phyloP scores from a whole-genome alignment of 2,888 invertebrate genomes.

The Kryphioiulus occultus region DNA sequence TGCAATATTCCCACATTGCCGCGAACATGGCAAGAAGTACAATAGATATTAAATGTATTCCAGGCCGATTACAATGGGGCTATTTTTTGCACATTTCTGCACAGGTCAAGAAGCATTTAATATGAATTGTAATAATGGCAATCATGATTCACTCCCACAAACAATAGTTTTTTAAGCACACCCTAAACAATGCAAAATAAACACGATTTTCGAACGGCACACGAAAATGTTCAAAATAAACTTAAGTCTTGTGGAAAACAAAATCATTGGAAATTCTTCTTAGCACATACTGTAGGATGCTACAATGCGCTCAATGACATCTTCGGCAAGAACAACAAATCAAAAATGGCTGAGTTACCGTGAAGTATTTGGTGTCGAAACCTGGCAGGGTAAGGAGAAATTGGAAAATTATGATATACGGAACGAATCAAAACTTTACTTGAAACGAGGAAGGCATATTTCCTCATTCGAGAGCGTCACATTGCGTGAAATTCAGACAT shows the following conservation, averaged over 20 bases:
- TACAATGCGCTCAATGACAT: background rate
- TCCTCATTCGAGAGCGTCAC: no score
- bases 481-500: no score
- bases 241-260: background rate
- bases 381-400: no score
- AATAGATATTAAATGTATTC: conserved; percentile 18
- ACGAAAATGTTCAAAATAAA: background rate
- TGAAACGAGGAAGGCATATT: no score
- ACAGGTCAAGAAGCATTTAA: conserved; percentile 26
- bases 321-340: background rate
- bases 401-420: no score
- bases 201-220: background rate
- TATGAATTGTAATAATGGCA: conserved; percentile 22
- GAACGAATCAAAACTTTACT: no score
- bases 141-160: conserved; percentile 20
- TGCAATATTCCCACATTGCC: background rate
- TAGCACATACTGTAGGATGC: no score
- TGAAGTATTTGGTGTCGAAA: no score
- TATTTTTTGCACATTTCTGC: conserved; percentile 25
- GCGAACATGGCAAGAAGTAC: background rate
- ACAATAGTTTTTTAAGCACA: background rate
- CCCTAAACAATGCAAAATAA: conserved; percentile 28
- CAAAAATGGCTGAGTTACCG: no score
- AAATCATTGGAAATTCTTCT: no score
- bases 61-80: conserved; percentile 20